Percentiles rank a stretch among this genome's conserved stretches.
Evolutionary conservation across 2,888 invertebrate genomes (phyloP).

Genomic region (Pseudococcus longispinus): DNA sequence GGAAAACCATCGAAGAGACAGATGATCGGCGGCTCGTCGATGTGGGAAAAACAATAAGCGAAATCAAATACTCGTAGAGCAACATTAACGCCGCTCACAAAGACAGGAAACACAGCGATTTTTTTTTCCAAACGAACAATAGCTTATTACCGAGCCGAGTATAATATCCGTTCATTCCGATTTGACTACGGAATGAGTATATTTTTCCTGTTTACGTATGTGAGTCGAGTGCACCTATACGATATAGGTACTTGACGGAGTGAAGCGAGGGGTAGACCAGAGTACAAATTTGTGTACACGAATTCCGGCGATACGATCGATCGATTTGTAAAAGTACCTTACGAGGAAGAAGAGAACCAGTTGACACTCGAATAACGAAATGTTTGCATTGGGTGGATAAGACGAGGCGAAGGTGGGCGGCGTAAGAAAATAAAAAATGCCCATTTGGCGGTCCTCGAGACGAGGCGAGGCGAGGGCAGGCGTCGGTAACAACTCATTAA

Average conservation of each 20-base stretch:
- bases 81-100: background rate
- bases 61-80: constrained; percentile 14
- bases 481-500: constrained; percentile 17
- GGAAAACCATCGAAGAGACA: background rate
- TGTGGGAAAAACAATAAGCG: constrained; percentile 43
- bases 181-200: constrained; percentile 47
- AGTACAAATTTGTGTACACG: background rate
- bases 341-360: background rate
- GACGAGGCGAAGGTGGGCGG: background rate
- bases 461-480: background rate
- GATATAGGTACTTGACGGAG: background rate
- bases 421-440: background rate
- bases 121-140: constrained; percentile 37
- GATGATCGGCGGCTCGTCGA: constrained; percentile 30
- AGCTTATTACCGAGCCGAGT: constrained; percentile 46
- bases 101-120: constrained; percentile 51
- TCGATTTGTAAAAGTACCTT: background rate
- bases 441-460: background rate
- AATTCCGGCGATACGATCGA: background rate
- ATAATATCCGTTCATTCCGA: constrained; percentile 51
- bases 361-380: background rate
- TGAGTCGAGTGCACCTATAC: background rate
- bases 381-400: background rate
- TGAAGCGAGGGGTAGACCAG: background rate
- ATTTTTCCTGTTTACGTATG: constrained; percentile 26